Evolutionary conservation across 2,113 vertebrate species (phyloP), one percentile per base, ranked within the genome.

Genomic region (Scytalopus superciliaris): DNA sequence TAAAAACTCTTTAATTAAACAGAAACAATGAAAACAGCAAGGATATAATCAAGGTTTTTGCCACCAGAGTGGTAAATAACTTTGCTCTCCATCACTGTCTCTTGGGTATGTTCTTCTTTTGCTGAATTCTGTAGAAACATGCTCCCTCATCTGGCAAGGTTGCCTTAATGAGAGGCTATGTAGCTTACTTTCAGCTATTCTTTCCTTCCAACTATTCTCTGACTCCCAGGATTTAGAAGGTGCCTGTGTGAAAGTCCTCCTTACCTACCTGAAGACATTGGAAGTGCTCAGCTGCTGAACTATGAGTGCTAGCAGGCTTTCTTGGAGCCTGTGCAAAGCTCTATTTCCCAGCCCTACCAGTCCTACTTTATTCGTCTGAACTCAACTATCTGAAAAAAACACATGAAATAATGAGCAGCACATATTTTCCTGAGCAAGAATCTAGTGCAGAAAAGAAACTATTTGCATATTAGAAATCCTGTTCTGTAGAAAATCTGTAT

Each of bases 391-490:
- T 72, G 33, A 93, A 63, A 31, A 67, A 74, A 55, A 13, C 39
- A 84, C 19, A 35, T 4, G n/a, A 93, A 88, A 60, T 62, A 92
- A 79, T 22, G 74, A 73, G 63, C 50, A 69, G 63, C 31, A 83
- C 5, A 1, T 56, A 87, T 21, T 76, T 91, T 31, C 49, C 39
- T 49, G 44, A 90, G 87, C 49, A 90, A 76, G 31, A 92, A 80
- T 10, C 0, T 0, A 67, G 81, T 19, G 24, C 44, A 55, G 45
- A 57, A 88, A 73, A 69, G 42, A 60, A 90, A 70, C 37, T 59
- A 91, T 87, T 31, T 89, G 77, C 90, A 77, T 69, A 50, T 67
- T 77, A 88, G 50, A 75, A 94, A 93, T 72, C 56, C 39, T 64
- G 24, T 63, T 94, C 73, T 89, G 47, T 25, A 84, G 73, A 81